Base-by-base conservation (phyloP, 2,888 invertebrate genomes). In the Ceratothoa steindachneri region DNA sequence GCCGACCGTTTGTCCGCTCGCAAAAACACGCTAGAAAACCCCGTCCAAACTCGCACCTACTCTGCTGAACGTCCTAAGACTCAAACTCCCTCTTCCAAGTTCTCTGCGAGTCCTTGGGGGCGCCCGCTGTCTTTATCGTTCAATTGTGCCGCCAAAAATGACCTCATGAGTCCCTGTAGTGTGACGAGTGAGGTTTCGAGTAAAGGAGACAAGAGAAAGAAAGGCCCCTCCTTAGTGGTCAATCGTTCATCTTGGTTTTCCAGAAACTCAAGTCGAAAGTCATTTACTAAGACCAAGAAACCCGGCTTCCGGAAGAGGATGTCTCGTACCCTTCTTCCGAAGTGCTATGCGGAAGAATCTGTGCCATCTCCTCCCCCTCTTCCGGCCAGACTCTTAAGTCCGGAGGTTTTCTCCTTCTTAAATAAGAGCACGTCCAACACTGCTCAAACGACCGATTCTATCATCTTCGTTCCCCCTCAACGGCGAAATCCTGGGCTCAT, bases 381-480 rank as follows among this genome's bases (percentile, higher is more conserved):
- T 28, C 71, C 71, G 24, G 71, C 74, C 3, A 30, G 72, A 72
- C 67, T 78, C 7, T 29, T 71, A 24, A 53, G 65, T 27, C 78
- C 78, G 5, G 75, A 78, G 51, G 73, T 69, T 5, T 78, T 66
- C 65, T 70, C 71, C 41, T 55, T 55, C 65, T 24, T 73, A n/a
- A 65, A 67, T 22, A 71, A 75, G 7, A n/a, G n/a, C n/a, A n/a
- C n/a, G n/a, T 52, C 28, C 7, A 65, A 51, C 28, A 72, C 67
- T 28, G 29, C 68, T 24, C 65, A 65, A 15, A 31, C 60, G 30
- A 29, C 30, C 15, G 65, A 73, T 15, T 52, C 72, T 15, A 71
- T 73, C 53, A 69, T 78, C 51, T 78, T 78, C 67, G 73, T 78
- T 4, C 77, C 78, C 3, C 78, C 78, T 12, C 78, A 78, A 55